Evolutionary conservation across 2,797 vertebrate species (phyloP), one percentile per base, ranked within the genome.

Genomic region (Salarias fasciatus): DNA sequence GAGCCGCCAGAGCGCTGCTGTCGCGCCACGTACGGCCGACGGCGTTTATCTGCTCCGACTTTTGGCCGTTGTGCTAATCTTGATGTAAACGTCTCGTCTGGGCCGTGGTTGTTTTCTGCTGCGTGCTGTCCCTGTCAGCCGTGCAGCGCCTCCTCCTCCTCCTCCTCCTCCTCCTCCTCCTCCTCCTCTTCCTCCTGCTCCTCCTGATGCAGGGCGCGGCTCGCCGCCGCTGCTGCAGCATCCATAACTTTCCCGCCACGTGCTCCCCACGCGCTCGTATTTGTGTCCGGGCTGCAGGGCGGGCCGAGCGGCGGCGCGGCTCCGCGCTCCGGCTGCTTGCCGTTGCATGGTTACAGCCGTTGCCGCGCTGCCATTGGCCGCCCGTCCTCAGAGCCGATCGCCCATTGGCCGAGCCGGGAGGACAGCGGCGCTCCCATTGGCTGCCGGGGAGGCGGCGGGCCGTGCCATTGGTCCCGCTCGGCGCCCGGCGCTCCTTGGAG

Each of bases 271-370:
- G 88, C 88, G 63, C 73, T 82, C 65, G 38, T 90, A 82, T 91
- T 86, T 86, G 87, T 60, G 61, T 78, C 9, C 35, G 6, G 62
- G 71, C 72, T 63, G 74, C 47, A 33, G 37, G 75, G 49, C 53
- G 3, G 53, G 63, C 77, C 24, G 76, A 57, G 69, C n/a, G 63
- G 78, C 79, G 67, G 73, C 84, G 79, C 74, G 80, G 83, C 78
- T 78, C 69, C 72, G 72, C 79, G 55, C 65, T 72, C 52, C 61
- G 28, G 63, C 82, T 84, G 77, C 87, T 91, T 53, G 77, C 87
- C 84, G 91, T 92, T 90, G 92, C 93, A 92, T 93, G 89, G 93
- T 93, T 93, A 94, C 93, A 94, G 84, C 33, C 86, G 47, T 66
- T 8, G 43, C 71, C 54, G 48, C 71, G 31, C 64, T 1, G 15